phyloP scores from a whole-genome alignment of 2,113 vertebrate species.

The Etheostoma spectabile region DNA sequence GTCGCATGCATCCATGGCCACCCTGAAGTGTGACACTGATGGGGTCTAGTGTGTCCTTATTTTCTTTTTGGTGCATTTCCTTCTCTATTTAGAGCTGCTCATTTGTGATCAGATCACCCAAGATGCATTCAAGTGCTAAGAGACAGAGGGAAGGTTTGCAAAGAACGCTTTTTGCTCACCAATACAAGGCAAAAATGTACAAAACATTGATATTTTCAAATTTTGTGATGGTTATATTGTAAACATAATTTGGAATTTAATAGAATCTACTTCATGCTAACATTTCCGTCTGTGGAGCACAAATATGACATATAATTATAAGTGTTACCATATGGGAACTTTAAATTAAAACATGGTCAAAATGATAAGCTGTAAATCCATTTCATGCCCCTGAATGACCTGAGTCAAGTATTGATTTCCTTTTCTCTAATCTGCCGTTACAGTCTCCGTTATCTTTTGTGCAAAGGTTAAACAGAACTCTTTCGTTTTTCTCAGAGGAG shows the following conservation, averaged over 20 bases:
- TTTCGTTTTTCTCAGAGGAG: constrained; percentile 48
- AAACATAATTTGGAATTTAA: not conserved
- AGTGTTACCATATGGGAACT: no score
- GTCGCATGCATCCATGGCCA: not conserved
- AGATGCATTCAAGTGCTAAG: not conserved
- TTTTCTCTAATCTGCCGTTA: not conserved
- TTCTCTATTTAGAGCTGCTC: not conserved
- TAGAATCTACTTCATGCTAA: not conserved
- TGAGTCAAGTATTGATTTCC: not conserved
- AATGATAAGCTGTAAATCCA: constrained; percentile 6
- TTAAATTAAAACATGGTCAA: not conserved
- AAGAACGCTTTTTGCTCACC: not conserved
- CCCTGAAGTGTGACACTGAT: not conserved
- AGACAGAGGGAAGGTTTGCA: not conserved
- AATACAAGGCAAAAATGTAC: not conserved
- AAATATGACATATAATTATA: not conserved
- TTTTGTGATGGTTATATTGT: not conserved
- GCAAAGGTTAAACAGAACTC: not conserved
- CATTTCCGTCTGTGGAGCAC: not conserved
- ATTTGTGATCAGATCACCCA: not conserved
- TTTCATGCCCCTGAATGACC: not conserved
- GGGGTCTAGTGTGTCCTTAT: not conserved
- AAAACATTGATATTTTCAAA: not conserved
- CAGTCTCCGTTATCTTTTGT: not conserved
- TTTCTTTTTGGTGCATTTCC: not conserved